A percentile compares a stretch with the other conserved stretches of the same genome.
phyloP scores from a whole-genome alignment of 2,113 vertebrate species.

The Theristicus caerulescens region DNA sequence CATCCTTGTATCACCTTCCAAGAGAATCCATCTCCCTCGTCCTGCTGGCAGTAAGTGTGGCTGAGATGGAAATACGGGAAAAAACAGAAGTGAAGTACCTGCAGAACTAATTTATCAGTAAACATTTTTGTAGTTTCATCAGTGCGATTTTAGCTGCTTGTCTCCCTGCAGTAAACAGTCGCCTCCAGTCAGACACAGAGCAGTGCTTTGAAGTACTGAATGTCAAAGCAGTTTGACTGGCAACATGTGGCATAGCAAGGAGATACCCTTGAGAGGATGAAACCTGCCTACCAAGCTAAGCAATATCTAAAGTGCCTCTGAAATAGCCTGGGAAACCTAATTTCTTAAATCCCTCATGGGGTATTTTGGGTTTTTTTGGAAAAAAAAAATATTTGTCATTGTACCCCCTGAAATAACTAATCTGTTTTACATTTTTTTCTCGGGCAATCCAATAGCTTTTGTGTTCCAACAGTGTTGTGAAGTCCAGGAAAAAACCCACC shows the following conservation, averaged over 20 bases:
- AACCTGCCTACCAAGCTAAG: neutral
- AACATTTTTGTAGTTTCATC: neutral
- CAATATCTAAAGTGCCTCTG: neutral
- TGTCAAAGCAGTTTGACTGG: neutral
- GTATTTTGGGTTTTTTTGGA: neutral
- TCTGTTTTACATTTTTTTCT: neutral
- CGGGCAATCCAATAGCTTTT: neutral
- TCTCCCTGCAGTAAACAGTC: neutral
- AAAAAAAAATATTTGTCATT: neutral
- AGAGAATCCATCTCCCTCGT: neutral
- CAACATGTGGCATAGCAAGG: neutral
- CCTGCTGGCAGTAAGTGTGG: neutral
- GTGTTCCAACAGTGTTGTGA: neutral
- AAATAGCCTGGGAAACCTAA: neutral
- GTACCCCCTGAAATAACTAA: neutral
- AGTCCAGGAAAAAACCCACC: neutral
- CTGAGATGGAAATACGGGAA: neutral
- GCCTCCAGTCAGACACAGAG: neutral
- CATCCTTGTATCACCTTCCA: neutral
- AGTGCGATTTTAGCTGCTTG: neutral
- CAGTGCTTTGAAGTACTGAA: neutral
- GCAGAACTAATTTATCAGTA: neutral
- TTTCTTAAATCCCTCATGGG: neutral
- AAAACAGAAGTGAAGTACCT: neutral
- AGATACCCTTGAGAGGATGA: neutral